A percentile compares a stretch with the other conserved stretches of the same genome.
These are phyloP conservation scores for Anneissia japonica DNA, from an alignment of 35 echinoderm and acorn worm species.

Conservation along the genomic window DNA sequence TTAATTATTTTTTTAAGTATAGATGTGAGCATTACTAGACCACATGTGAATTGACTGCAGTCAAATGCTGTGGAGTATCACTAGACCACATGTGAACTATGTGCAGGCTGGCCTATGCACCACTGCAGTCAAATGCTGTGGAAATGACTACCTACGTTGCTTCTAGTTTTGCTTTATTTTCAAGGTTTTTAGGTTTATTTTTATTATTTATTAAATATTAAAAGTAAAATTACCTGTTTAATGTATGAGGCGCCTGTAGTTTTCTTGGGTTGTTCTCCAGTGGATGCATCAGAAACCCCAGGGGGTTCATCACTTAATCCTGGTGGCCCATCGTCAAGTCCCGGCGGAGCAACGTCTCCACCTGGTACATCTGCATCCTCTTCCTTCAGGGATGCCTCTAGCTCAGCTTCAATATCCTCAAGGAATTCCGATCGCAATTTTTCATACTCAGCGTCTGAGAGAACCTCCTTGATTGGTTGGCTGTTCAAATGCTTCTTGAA, in stretches of 20 bases:
- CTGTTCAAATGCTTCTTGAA: constrained; percentile 71
- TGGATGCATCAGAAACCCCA: background rate
- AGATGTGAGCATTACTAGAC: too few relatives aligned
- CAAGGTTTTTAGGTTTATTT: background rate
- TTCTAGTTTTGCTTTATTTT: too few relatives aligned
- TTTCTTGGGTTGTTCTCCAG: background rate
- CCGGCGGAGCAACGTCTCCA: background rate
- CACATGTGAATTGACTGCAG: too few relatives aligned
- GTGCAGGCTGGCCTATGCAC: too few relatives aligned
- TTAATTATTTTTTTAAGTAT: background rate
- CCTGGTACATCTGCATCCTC: background rate
- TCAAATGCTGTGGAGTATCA: too few relatives aligned
- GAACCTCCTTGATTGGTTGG: constrained; percentile 56
- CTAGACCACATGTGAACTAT: too few relatives aligned
- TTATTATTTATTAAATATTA: background rate
- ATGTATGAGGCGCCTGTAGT: background rate
- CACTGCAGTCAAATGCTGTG: too few relatives aligned
- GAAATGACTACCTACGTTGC: too few relatives aligned
- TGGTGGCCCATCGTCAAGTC: constrained; percentile 42
- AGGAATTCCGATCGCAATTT: constrained; percentile 56
- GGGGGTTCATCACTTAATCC: constrained; percentile 44
- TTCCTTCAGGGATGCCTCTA: constrained; percentile 33
- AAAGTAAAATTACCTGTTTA: too few relatives aligned
- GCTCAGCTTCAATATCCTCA: constrained; percentile 33
- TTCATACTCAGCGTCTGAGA: constrained; percentile 79